phyloP scores from a whole-genome alignment of 2,888 invertebrate genomes.

The Nezara viridula region DNA sequence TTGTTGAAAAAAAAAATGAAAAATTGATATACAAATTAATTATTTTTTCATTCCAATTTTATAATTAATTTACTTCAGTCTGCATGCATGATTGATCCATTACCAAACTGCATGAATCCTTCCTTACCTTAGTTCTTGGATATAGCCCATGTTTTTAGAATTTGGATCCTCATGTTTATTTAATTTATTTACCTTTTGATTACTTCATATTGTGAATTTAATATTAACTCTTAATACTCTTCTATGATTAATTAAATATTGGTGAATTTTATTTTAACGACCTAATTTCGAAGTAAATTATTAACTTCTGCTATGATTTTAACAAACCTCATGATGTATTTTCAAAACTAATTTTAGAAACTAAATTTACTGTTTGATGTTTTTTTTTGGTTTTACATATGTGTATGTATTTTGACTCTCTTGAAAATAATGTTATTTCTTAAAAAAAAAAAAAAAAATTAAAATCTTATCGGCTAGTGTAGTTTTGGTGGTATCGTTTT shows the following conservation, averaged over 20 bases:
- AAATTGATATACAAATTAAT: neutral
- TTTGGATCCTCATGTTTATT: neutral
- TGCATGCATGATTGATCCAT: neutral
- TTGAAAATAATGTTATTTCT: constrained; percentile 19
- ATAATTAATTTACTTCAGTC: neutral
- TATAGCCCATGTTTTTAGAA: neutral
- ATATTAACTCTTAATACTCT: neutral
- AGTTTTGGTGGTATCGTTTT: constrained; percentile 49
- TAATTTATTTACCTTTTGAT: neutral
- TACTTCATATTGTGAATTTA: neutral
- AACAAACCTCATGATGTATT: constrained; percentile 7
- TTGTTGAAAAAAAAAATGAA: neutral
- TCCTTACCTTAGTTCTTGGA: neutral
- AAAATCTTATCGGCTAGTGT: constrained; percentile 39
- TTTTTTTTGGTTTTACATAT: neutral
- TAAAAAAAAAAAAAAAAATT: constrained; percentile 5
- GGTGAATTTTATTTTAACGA: neutral
- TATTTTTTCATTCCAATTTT: neutral
- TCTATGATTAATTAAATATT: constrained; percentile 21
- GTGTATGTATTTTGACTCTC: constrained; percentile 1
- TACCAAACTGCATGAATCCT: neutral
- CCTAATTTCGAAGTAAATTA: neutral
- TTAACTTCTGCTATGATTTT: neutral
- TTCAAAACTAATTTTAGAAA: constrained; percentile 1
- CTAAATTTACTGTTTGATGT: neutral